phyloP scores from a whole-genome alignment of 2,797 vertebrate genomes.

The Gymnoscopelus microlampas region DNA sequence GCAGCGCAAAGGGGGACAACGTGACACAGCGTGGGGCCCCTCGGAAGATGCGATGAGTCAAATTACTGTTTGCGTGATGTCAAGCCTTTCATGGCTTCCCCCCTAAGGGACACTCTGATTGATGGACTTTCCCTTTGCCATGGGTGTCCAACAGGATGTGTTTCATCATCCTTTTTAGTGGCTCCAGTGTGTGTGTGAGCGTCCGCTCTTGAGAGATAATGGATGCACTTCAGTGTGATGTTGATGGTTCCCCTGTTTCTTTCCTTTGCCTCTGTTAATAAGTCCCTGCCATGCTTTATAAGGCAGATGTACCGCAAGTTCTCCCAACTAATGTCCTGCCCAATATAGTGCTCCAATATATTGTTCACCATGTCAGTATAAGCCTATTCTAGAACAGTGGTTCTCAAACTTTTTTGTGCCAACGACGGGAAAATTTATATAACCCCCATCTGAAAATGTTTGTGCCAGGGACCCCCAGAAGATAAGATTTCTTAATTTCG shows the following conservation, averaged over 20 bases:
- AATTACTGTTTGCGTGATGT: slow-evolving; percentile 74
- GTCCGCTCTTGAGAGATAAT: slow-evolving; percentile 57
- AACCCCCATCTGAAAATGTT: no score
- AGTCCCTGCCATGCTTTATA: neutral
- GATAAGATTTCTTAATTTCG: no score
- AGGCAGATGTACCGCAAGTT: slow-evolving; percentile 43
- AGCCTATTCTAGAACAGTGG: no score
- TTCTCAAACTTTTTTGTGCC: no score
- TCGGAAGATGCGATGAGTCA: slow-evolving; percentile 64
- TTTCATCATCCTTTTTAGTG: slow-evolving; percentile 51
- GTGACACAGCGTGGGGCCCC: slow-evolving; percentile 66
- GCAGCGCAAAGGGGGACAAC: slow-evolving; percentile 44
- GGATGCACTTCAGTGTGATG: slow-evolving; percentile 35
- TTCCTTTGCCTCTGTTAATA: slow-evolving; percentile 40
- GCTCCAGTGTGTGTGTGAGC: slow-evolving; percentile 29
- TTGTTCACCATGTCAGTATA: no score
- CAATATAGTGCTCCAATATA: no score
- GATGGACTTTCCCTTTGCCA: slow-evolving; percentile 71
- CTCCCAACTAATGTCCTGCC: slow-evolving; percentile 17
- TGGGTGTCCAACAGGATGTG: slow-evolving; percentile 57
- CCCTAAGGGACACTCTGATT: slow-evolving; percentile 65
- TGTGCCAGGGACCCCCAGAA: no score
- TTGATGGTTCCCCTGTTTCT: slow-evolving; percentile 39
- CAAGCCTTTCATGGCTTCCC: slow-evolving; percentile 59
- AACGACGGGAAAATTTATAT: no score